Evolutionary conservation across 1,140 invertebrate species (phyloP).

Genomic region (Maniola jurtina): DNA sequence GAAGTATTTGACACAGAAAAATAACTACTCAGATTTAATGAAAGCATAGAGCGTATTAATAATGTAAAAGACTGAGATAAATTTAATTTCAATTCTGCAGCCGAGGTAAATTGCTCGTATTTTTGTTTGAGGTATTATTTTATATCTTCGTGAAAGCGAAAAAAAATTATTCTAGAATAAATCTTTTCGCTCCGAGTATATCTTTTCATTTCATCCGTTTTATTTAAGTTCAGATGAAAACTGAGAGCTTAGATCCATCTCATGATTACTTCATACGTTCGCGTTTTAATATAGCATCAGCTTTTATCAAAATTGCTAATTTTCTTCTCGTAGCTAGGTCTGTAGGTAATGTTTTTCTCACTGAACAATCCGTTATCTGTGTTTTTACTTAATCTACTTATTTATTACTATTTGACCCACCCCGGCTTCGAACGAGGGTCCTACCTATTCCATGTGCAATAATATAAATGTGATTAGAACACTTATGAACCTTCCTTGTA

Average conservation of each 20-base stretch:
- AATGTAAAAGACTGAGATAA: slow-evolving; percentile 3
- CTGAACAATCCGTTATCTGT: too few species aligned
- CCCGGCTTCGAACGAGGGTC: too few species aligned
- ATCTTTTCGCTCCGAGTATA: slow-evolving; percentile 15
- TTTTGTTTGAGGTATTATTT: slow-evolving; percentile 23
- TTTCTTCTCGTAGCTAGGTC: too few species aligned
- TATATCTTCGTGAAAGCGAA: neutral
- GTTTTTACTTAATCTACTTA: neutral
- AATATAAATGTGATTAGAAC: too few species aligned
- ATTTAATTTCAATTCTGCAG: slow-evolving; percentile 12
- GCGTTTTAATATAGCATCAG: neutral
- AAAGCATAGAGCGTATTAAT: neutral
- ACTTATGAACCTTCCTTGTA: too few species aligned
- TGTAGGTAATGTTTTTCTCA: too few species aligned
- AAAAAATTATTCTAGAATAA: slow-evolving; percentile 15
- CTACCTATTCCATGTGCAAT: too few species aligned
- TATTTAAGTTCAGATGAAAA: slow-evolving; percentile 23
- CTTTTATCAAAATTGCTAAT: neutral
- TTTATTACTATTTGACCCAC: neutral
- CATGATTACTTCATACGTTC: slow-evolving; percentile 20
- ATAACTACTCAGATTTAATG: neutral
- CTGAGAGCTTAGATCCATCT: slow-evolving; percentile 10
- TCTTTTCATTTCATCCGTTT: slow-evolving; percentile 31
- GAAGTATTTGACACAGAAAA: neutral
- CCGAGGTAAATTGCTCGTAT: slow-evolving; percentile 25